These are phyloP conservation scores for Gobiocypris rarus DNA, from an alignment of 2,113 vertebrate genomes.

Conservation along the genomic window DNA sequence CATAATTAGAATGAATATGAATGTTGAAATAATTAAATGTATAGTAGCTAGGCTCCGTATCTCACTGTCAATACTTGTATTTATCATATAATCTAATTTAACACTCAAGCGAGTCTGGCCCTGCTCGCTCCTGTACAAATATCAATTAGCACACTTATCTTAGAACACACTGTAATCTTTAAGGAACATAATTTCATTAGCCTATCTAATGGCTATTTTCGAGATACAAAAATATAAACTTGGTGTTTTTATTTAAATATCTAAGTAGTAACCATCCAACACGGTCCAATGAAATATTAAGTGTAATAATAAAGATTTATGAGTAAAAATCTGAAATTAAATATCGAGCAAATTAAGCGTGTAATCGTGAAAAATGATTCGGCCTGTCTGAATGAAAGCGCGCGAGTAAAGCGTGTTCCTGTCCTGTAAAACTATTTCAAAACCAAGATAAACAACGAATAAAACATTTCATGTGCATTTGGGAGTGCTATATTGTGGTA, in stretches of 20 bases:
- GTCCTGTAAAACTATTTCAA: not conserved
- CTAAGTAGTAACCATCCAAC: not conserved
- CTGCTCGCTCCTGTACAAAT: not conserved
- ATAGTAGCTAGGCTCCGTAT: not conserved
- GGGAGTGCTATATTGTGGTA: not conserved
- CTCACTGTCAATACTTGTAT: constrained; percentile 43
- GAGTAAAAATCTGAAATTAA: constrained; percentile 35
- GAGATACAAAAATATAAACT: constrained; percentile 1
- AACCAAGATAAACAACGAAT: not conserved
- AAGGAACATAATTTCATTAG: constrained; percentile 34
- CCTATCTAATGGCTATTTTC: constrained; percentile 19
- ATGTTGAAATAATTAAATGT: not conserved
- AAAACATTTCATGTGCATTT: not conserved
- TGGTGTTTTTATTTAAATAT: not conserved
- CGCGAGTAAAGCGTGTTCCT: not conserved
- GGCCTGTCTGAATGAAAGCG: not conserved
- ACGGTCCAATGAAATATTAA: constrained; percentile 21
- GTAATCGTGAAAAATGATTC: constrained; percentile 28
- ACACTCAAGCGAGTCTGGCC: not conserved
- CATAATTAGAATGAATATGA: not conserved
- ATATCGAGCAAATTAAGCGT: constrained; percentile 30
- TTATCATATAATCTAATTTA: constrained; percentile 44
- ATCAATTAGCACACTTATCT: constrained; percentile 48
- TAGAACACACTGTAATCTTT: not conserved
- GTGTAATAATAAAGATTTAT: constrained; percentile 52